Conservation (phyloP, 2,888 invertebrate genomes). For the Heliconius charithonia region DNA sequence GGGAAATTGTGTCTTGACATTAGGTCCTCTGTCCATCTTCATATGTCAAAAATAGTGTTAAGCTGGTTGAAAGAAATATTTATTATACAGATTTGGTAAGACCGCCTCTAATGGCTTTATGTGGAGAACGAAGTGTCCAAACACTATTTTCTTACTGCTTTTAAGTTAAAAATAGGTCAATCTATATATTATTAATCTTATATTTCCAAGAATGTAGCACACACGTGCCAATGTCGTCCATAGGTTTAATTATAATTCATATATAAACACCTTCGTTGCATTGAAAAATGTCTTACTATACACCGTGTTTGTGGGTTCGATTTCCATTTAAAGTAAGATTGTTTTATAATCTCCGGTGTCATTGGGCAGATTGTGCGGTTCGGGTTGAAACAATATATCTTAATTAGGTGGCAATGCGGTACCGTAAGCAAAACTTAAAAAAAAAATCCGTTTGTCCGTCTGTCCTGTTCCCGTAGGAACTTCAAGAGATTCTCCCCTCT, state of each 20-base stretch:
- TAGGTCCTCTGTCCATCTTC: not conserved
- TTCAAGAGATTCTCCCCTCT: too few species aligned
- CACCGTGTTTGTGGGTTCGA: too few species aligned
- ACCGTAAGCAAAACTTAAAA: too few species aligned
- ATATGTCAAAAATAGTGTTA: not conserved
- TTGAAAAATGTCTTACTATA: not conserved
- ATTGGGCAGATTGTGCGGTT: too few species aligned
- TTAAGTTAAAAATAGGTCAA: not conserved
- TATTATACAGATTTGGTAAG: not conserved
- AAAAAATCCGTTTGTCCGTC: too few species aligned
- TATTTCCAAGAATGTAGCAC: not conserved
- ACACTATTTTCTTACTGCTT: not conserved
- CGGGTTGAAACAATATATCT: too few species aligned
- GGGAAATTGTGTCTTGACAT: not conserved
- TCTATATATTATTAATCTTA: not conserved
- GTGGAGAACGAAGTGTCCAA: not conserved
- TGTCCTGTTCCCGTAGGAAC: too few species aligned
- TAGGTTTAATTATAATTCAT: not conserved
- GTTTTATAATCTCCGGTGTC: too few species aligned
- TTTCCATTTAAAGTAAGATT: too few species aligned
- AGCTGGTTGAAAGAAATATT: not conserved
- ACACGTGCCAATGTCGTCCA: constrained; percentile 5
- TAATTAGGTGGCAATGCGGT: too few species aligned
- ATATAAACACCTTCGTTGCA: not conserved
- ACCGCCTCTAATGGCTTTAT: not conserved